These are phyloP conservation scores for Idaea aversata DNA, from an alignment of 2,888 invertebrate species.

Conservation along the genomic window DNA sequence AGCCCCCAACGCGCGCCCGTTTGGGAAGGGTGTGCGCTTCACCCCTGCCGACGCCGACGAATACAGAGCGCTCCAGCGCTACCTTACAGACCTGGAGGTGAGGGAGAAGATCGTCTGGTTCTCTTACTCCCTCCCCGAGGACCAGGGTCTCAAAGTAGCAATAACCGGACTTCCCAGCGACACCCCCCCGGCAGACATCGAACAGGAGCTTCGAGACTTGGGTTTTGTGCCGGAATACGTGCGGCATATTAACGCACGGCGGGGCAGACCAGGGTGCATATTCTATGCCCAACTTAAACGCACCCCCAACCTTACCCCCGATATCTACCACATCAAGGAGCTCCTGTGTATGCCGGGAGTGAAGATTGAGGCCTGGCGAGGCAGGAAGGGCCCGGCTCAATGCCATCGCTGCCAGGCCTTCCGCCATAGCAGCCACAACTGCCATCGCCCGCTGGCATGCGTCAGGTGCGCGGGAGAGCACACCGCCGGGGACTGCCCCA, in stretches of 20 bases:
- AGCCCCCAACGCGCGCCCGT: conserved; percentile 12
- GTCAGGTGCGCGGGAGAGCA: conserved; percentile 19
- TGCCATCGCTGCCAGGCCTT: conserved; percentile 31
- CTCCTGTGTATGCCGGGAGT: conserved; percentile 29
- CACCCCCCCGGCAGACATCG: background rate
- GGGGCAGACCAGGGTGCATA: conserved; percentile 21
- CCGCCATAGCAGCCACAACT: conserved; percentile 25
- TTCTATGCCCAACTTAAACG: conserved; percentile 9
- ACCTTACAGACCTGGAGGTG: conserved; percentile 2
- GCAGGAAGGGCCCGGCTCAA: conserved; percentile 22
- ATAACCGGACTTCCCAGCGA: background rate
- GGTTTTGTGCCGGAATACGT: conserved; percentile 8
- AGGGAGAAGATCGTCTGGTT: conserved; percentile 17
- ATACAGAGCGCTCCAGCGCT: conserved; percentile 6
- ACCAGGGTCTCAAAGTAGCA: conserved; percentile 1
- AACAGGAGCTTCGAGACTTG: background rate
- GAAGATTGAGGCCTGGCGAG: conserved; percentile 22
- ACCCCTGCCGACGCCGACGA: background rate
- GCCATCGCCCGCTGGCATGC: conserved; percentile 22
- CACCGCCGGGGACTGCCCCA: conserved; percentile 14
- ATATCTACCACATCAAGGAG: conserved; percentile 19
- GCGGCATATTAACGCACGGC: background rate
- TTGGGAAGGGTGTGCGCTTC: conserved; percentile 7
- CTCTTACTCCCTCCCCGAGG: conserved; percentile 9
- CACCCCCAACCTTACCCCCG: conserved; percentile 4